Conservation (phyloP, 2,888 invertebrate genomes). For the Zeuzera pyrina region DNA sequence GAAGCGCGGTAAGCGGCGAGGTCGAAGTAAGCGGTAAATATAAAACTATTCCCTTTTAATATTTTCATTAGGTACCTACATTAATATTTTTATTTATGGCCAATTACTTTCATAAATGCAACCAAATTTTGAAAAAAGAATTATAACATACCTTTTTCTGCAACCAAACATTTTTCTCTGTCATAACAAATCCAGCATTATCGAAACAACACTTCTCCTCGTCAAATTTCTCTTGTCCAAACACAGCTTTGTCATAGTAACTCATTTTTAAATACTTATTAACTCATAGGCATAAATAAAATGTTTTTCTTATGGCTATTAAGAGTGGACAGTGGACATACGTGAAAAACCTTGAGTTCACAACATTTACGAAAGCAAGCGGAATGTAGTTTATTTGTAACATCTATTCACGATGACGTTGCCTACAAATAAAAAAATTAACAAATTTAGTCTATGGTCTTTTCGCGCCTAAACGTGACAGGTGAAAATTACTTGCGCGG, state of each 20-base stretch:
- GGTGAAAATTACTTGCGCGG: conserved; percentile 29
- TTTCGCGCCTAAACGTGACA: conserved; percentile 37
- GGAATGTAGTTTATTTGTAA: no score
- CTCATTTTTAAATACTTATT: conserved; percentile 20
- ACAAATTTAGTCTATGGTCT: conserved; percentile 11
- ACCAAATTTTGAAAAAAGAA: neutral
- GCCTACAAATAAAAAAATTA: conserved; percentile 10
- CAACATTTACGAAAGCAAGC: no score
- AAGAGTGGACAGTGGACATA: no score
- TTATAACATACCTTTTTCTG: conserved; percentile 25
- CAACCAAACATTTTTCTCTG: conserved; percentile 44
- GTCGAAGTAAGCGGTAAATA: no score
- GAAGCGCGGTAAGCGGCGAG: no score
- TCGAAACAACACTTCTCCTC: conserved; percentile 42
- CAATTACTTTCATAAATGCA: neutral
- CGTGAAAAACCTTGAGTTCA: no score
- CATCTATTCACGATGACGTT: no score
- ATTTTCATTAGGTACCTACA: no score
- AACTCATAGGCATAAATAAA: no score
- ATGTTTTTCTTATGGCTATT: no score
- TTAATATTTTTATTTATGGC: no score
- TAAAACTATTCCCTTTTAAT: no score
- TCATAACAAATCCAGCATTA: conserved; percentile 51
- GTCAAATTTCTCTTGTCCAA: conserved; percentile 24
- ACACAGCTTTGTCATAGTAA: conserved; percentile 20